Evolutionary conservation across 2,888 invertebrate species (phyloP).

Genomic region (Drosophila barbarae): DNA sequence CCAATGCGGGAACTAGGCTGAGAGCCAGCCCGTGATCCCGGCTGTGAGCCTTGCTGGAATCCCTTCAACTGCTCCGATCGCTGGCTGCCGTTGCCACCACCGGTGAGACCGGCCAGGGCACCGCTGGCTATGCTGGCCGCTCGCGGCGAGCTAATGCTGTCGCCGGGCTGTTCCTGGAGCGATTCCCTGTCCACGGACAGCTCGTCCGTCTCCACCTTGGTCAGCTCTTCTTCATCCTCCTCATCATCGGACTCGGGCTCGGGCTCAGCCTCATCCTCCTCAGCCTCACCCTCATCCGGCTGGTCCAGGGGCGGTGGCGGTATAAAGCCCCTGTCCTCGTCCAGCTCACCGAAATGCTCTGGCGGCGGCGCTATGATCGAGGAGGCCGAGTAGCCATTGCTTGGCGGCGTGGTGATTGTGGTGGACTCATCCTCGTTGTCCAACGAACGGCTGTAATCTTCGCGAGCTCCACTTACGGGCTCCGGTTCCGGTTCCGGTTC

Average conservation of each 20-base stretch:
- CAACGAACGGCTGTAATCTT: slow-evolving; percentile 69
- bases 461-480: slow-evolving; percentile 47
- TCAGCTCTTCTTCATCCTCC: slow-evolving; percentile 61
- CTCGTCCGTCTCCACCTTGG: slow-evolving; percentile 64
- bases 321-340: slow-evolving; percentile 67
- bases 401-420: slow-evolving; percentile 78
- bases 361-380: slow-evolving; percentile 75
- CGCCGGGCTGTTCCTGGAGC: slow-evolving; percentile 47
- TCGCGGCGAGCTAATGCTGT: slow-evolving; percentile 69
- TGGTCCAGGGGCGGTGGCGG: slow-evolving; percentile 69
- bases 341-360: slow-evolving; percentile 70
- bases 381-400: slow-evolving; percentile 78
- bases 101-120: slow-evolving; percentile 50
- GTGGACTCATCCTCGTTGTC: slow-evolving; percentile 78
- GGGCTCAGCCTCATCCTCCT: slow-evolving; percentile 44
- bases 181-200: slow-evolving; percentile 51
- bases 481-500: slow-evolving; percentile 26
- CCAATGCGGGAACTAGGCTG: slow-evolving; percentile 52
- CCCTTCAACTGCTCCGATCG: slow-evolving; percentile 24
- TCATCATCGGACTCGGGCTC: slow-evolving; percentile 24
- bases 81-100: slow-evolving; percentile 66
- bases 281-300: slow-evolving; percentile 33
- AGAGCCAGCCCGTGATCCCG: slow-evolving; percentile 62
- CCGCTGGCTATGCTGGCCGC: slow-evolving; percentile 67
- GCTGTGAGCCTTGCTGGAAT: slow-evolving; percentile 34